Evolutionary conservation across 92 coral and sea anemone species (phyloP), one percentile per base, ranked within the genome.

Genomic region (Parazoanthus darwini): DNA sequence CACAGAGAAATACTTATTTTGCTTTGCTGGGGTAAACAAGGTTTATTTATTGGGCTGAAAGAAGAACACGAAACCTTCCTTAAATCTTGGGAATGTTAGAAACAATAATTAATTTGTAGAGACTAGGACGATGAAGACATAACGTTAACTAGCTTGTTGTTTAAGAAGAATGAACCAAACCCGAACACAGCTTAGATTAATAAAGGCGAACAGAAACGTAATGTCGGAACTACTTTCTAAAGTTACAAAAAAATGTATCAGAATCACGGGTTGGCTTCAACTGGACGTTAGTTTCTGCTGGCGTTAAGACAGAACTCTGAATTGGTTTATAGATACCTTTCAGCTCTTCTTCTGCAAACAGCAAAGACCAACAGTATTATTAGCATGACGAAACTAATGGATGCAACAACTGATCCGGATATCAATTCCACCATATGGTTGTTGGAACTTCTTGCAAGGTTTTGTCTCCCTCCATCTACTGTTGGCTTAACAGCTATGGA

Each of bases 361-460:
- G 23, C 66, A 26, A 51, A 11, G 20, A 26, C 29, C 25, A 51
- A 1, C 46, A 79, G 46, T 20, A 51, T 10, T 9, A 79, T 4
- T 14, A 79, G 83, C 20, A 35, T 3, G 39, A 79, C 23, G 66
- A 79, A 79, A 79, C 83, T 54, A 15, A 79, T 26, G 42, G 67
- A 29, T 2, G 70, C 83, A 13, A 79, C 68, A 10, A 65, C 18
- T 33, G 83, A 33, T 51, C 83, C 83, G 18, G 83, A 79, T 79
- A 79, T 46, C 83, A 79, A 18, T 26, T 79, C 83, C 58, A 29
- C n/a, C 70, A 26, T 16, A 35, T 26, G 68, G n/a, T 20, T 51
- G 46, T 33, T 46, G 10, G 66, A 16, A 26, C 37, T 51, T 79
- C 39, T 8, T 46, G 67, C 50, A n/a, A 66, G 39, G 39, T 46